Conservation (phyloP, 2,797 vertebrate species). For the Alauda arvensis region DNA sequence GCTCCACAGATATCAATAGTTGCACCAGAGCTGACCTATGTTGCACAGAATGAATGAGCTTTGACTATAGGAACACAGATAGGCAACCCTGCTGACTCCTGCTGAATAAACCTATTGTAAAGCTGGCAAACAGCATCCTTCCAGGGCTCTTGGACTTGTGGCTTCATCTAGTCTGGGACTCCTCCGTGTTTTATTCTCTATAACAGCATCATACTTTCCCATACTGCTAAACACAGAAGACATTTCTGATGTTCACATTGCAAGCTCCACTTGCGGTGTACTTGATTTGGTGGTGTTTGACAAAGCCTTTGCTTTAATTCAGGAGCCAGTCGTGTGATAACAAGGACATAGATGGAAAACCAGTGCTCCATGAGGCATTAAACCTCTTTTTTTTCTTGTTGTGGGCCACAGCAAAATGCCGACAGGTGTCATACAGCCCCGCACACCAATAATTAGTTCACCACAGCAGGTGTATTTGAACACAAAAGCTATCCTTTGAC, state of each 20-base stretch:
- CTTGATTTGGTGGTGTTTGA: neutral
- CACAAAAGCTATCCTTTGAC: neutral
- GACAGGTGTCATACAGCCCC: neutral
- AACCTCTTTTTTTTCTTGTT: conserved; percentile 12
- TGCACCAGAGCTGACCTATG: conserved; percentile 48
- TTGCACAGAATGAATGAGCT: conserved; percentile 50
- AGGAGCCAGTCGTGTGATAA: neutral
- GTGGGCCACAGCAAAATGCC: conserved; percentile 18
- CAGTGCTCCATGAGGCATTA: neutral
- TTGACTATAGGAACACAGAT: conserved; percentile 48
- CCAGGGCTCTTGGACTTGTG: conserved; percentile 33
- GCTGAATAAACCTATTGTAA: conserved; percentile 52
- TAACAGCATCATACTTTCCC: neutral
- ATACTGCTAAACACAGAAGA: neutral
- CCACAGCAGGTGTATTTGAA: neutral
- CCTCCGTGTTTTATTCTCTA: neutral
- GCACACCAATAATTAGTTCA: conserved; percentile 26
- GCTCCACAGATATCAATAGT: conserved; percentile 48
- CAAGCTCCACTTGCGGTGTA: neutral
- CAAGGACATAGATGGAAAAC: neutral
- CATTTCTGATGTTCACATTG: neutral
- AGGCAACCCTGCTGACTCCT: conserved; percentile 52
- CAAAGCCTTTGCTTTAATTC: conserved; percentile 28
- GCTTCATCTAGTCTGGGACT: conserved; percentile 19
- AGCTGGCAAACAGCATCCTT: conserved; percentile 42